These are phyloP conservation scores for Halcyon chelicuti DNA, from an alignment of 2,797 vertebrate genomes.

Conservation along the genomic window DNA sequence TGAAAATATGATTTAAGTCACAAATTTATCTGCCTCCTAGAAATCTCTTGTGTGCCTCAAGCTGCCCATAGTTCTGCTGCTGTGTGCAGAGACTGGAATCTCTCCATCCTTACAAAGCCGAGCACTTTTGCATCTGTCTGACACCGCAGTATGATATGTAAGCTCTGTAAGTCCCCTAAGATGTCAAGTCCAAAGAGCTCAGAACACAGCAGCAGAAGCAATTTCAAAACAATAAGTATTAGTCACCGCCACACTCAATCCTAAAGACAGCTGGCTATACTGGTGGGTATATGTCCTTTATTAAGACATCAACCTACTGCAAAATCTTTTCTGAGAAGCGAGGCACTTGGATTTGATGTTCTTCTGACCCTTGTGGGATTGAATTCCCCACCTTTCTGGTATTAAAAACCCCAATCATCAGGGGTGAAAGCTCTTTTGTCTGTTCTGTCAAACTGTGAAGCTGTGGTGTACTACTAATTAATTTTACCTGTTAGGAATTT, in stretches of 20 bases:
- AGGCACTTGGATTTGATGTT: background rate
- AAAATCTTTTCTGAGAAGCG: background rate
- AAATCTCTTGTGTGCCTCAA: background rate
- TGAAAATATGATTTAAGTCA: background rate
- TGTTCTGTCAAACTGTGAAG: background rate
- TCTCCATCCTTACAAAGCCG: background rate
- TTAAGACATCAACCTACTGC: background rate
- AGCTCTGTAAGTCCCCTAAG: background rate
- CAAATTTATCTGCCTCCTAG: background rate
- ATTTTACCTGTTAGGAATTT: background rate
- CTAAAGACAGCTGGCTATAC: background rate
- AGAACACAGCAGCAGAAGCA: background rate
- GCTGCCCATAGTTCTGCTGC: background rate
- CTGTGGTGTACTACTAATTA: background rate
- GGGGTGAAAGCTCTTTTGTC: background rate
- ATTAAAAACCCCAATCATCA: too few species aligned
- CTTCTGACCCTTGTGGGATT: background rate
- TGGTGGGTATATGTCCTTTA: background rate
- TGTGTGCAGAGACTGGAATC: background rate
- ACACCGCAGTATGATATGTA: accelerated
- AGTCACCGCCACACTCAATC: background rate
- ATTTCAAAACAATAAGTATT: background rate
- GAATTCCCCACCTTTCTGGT: background rate
- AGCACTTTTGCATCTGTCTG: background rate
- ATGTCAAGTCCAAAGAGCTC: background rate